Base-by-base conservation (phyloP, 2,113 vertebrate genomes). In the Procavia capensis region DNA sequence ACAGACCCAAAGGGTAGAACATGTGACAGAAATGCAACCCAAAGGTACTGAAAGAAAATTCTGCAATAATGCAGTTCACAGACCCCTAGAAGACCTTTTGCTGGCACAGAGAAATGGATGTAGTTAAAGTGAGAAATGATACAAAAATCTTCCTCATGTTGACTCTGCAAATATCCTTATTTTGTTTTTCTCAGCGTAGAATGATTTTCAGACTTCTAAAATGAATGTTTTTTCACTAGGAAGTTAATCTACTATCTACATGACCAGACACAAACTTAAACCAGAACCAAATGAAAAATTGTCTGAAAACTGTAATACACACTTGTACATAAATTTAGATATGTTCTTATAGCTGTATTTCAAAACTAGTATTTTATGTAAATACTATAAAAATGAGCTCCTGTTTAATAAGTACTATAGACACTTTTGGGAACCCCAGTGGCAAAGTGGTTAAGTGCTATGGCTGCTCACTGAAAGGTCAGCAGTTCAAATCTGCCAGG, bases 1-100 rank as follows among this genome's bases (percentile, higher is more conserved):
- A 78, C 31, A 10, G 7, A 57, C 88, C 66, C 87, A 88, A 91
- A 97, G 96, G 88, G 88, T 3, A 90, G 59, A 43, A 22, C 43
- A 17, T 54, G 36, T 6, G 59, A 91, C 9, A 57, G 66, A 83
- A 96, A 96, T 36, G 79, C 54, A 78, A 72, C 90, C 59, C 83
- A 93, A 93, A 91, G 83, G 88, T 94, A 57, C 90, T 29, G 83
- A 57, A 63, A 81, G 66, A 25, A 41, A 84, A 39, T 41, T 50
- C 19, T 24, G 74, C 14, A 36, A 31, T 13, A 8, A 64, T 0
- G 22, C 29, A 16, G n/a, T 17, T 39, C 27, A 20, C 22, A 76
- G 91, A 59, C n/a, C 57, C 36, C 20, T 57, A 20, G 5, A 47
- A 29, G 57, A 36, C 70, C 70, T 43, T 20, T 3, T n/a, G 66